Evolutionary conservation across 2,797 vertebrate species (phyloP).

Genomic region (Epinephelus awoara): DNA sequence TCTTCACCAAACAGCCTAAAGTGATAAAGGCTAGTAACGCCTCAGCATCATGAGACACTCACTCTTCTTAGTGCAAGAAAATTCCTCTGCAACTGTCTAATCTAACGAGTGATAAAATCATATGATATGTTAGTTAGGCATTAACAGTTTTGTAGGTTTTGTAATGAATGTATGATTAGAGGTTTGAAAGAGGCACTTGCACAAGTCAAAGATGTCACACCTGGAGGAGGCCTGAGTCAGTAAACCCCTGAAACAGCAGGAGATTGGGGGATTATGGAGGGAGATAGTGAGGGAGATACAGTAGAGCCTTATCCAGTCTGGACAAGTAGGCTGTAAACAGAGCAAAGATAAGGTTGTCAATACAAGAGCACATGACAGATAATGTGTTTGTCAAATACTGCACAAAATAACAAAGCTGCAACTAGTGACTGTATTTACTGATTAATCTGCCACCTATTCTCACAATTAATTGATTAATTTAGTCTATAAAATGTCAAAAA

Average conservation of each 20-base stretch:
- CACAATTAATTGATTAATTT: too few relatives aligned
- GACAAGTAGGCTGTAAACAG: constrained; percentile 9
- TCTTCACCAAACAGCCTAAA: constrained; percentile 36
- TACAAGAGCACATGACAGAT: constrained; percentile 38
- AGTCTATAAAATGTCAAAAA: too few relatives aligned
- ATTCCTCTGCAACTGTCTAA: constrained; percentile 3
- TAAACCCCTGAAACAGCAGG: neutral
- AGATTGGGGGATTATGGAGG: neutral
- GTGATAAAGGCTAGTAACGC: constrained; percentile 19
- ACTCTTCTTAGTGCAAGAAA: neutral
- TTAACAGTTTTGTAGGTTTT: neutral
- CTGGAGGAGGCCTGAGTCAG: neutral
- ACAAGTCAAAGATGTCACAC: constrained; percentile 28
- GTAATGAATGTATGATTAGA: neutral
- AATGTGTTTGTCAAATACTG: constrained; percentile 1
- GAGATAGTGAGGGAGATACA: constrained; percentile 2
- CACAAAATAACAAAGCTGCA: constrained; percentile 10
- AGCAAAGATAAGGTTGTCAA: constrained; percentile 27
- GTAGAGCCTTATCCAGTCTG: neutral
- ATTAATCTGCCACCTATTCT: too few relatives aligned
- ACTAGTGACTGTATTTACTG: too few relatives aligned
- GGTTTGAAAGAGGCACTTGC: neutral
- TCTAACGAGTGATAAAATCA: constrained; percentile 6
- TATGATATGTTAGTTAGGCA: neutral
- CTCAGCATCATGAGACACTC: constrained; percentile 41